Evolutionary conservation across 2,113 vertebrate species (phyloP), one percentile per base, ranked within the genome.

Genomic region (Trogon melanurus): DNA sequence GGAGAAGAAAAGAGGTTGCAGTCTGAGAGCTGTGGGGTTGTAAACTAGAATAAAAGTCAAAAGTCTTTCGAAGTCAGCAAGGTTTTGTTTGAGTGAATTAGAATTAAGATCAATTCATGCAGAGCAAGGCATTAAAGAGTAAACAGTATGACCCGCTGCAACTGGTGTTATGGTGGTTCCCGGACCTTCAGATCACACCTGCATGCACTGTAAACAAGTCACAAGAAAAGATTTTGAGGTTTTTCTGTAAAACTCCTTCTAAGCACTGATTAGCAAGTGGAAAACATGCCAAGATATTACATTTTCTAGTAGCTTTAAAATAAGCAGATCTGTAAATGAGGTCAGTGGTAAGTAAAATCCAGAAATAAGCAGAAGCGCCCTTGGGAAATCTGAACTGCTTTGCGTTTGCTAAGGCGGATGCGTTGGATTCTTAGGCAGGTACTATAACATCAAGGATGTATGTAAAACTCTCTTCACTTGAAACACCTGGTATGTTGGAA

Each of bases 161-260:
- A 8, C 1, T 54, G 51, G 17, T 58, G 11, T 71, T 64, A 34
- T 5, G 45, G 61, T 27, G n/a, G 75, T 72, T 83, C 25, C 51
- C 58, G 15, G 65, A 32, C 16, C 23, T 78, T 38, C n/a, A 67
- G 21, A 8, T 65, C 20, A 16, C 11, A 9, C 16, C 32, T 30
- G 20, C 8, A 15, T 13, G 21, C 16, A 61, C 17, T 8, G n/a
- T 0, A 2, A 48, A 15, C 7, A 1, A 10, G 23, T 82, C 56
- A 32, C 9, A 67, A 48, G 15, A 22, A 76, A 75, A 71, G 4
- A 48, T 58, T 10, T 62, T 14, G 18, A 61, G 5, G 0, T 29
- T 84, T 89, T 80, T 58, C 29, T 50, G 13, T 44, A 71, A 84
- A 79, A 76, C n/a, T 65, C 45, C n/a, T n/a, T 26, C 48, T 5